A percentile compares a stretch with the other conserved stretches of the same genome.
Conservation (phyloP, 2,888 invertebrate species). For the Alloscopus bannaensis region DNA sequence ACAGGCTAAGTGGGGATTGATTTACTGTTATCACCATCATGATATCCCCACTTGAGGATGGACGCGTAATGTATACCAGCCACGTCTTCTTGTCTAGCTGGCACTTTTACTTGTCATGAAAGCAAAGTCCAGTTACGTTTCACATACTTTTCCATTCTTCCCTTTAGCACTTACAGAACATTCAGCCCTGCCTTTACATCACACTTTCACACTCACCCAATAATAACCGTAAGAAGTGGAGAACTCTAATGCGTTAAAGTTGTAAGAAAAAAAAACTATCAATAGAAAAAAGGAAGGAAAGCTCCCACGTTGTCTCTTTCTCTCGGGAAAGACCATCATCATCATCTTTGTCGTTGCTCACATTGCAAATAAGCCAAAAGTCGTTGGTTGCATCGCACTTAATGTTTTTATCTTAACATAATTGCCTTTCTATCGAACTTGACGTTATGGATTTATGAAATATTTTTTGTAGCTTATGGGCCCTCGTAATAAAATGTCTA, state of each 20-base stretch:
- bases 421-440: conserved; percentile 72
- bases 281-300: background rate
- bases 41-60: conserved; percentile 55
- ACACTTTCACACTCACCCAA: background rate
- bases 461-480: no score
- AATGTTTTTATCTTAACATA: conserved; percentile 65
- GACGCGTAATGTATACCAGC: conserved; percentile 31
- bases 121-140: conserved; percentile 63
- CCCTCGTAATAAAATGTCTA: no score
- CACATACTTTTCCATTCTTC: conserved; percentile 57
- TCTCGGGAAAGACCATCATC: background rate
- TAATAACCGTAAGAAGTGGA: no score
- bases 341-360: background rate
- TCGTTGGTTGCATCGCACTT: conserved; percentile 33
- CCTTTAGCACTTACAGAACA: background rate
- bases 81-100: conserved; percentile 43
- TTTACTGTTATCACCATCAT: conserved; percentile 67
- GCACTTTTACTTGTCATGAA: conserved; percentile 61
- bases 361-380: conserved; percentile 48
- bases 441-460: conserved; percentile 66
- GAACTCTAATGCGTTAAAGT: no score
- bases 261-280: no score
- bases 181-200: no score
- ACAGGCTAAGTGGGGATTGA: conserved; percentile 65
- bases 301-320: background rate